phyloP scores from a whole-genome alignment of 2,113 vertebrate genomes.

The Ramphastos sulfuratus region DNA sequence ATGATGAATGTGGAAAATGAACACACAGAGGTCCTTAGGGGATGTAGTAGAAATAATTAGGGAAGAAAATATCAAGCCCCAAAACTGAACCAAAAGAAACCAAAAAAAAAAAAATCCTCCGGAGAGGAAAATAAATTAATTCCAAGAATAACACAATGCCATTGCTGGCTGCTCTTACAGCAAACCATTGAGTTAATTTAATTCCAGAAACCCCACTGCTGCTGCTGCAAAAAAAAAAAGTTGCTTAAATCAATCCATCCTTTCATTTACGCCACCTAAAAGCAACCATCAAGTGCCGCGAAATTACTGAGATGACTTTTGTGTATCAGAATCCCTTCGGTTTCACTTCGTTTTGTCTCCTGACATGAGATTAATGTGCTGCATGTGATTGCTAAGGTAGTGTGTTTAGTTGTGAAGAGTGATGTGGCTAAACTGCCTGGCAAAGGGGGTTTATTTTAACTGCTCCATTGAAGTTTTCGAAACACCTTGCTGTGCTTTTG shows the following conservation, averaged over 20 bases:
- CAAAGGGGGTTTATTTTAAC: conserved; percentile 80
- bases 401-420: conserved; percentile 79
- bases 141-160: conserved; percentile 71
- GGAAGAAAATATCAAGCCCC: not conserved
- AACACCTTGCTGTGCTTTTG: conserved; percentile 64
- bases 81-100: not conserved
- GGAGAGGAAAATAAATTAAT: conserved; percentile 72
- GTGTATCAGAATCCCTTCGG: conserved; percentile 71
- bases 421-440: conserved; percentile 75
- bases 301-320: conserved; percentile 72
- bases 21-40: conserved; percentile 21
- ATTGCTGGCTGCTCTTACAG: conserved; percentile 63
- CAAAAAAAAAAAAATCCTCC: conserved; percentile 18
- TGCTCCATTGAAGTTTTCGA: conserved; percentile 74
- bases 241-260: conserved; percentile 80
- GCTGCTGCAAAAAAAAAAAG: conserved; percentile 39
- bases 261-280: conserved; percentile 75
- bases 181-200: conserved; percentile 77
- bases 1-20: conserved; percentile 25
- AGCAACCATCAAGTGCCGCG: conserved; percentile 67
- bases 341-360: conserved; percentile 72
- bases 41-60: conserved; percentile 39
- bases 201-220: conserved; percentile 75
- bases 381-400: conserved; percentile 72
- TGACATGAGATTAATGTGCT: conserved; percentile 75